Evolutionary conservation across 2,113 vertebrate genomes (phyloP), one percentile per base, ranked within the genome.

Genomic region (Bos javanicus): DNA sequence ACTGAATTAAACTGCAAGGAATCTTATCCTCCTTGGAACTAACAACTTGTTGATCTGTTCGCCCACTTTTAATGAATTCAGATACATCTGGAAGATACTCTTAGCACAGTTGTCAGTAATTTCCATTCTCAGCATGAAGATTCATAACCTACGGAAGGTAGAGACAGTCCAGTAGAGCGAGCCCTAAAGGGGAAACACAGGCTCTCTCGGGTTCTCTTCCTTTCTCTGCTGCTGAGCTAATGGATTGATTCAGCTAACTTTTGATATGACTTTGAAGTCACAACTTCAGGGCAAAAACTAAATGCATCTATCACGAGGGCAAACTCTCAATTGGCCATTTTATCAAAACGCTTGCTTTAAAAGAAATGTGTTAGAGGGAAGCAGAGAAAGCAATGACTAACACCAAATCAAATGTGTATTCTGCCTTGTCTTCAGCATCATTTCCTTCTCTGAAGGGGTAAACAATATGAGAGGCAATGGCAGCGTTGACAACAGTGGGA

Each of bases 41-140:
- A 84, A 57, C 19, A 91, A 92, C 14, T 28, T 71, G 46, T 89
- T 87, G 21, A 78, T 90, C 84, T 80, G 21, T 64, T 80, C 36
- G 17, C 93, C 89, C 23, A 43, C 12, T 43, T 81, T 94, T 80
- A 89, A 95, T 59, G 96, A 94, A 90, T 93, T 87, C 57, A 62
- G 4, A 11, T 85, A 91, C 30, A n/a, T 84, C 30, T 54, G 39
- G 91, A 62, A 85, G 15, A 64, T 16, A 33, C 21, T 67, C 6
- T 88, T 83, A 46, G 67, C 56, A 88, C 43, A 62, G 28, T 30
- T 52, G n/a, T 43, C 48, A 71, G 76, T 89, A 88, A 95, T 94
- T 67, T 59, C 19, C 46, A 46, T 80, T 89, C 82, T 96, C 71
- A 52, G 36, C 83, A 67, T 33, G 84, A 89, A 97, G 60, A 59